phyloP scores from a whole-genome alignment of 2,888 invertebrate species.

The Pandemis corylana region DNA sequence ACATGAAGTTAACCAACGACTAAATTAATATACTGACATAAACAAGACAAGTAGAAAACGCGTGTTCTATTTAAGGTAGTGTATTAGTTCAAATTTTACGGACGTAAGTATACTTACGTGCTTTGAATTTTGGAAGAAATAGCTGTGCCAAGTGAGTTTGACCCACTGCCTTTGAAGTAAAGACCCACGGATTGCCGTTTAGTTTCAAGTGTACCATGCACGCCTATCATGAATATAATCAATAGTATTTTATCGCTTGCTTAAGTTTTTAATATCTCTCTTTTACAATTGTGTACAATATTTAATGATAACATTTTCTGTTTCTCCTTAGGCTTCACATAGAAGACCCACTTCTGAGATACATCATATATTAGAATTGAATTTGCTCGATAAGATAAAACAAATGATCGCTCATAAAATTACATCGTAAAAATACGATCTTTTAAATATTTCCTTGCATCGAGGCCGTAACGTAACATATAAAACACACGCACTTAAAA shows the following conservation, averaged over 20 bases:
- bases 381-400: conserved; percentile 1
- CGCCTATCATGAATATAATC: no score
- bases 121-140: no score
- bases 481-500: neutral
- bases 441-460: conserved; percentile 19
- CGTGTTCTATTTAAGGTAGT: neutral
- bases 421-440: conserved; percentile 7
- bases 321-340: neutral
- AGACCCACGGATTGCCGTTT: neutral
- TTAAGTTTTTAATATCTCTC: no score
- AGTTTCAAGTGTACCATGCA: neutral
- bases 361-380: neutral
- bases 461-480: neutral
- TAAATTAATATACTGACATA: conserved; percentile 18
- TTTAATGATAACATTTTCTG: neutral
- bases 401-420: neutral
- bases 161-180: no score
- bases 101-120: neutral
- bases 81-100: conserved; percentile 1
- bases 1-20: conserved; percentile 25
- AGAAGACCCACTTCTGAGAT: neutral
- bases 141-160: no score
- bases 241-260: no score
- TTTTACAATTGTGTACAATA: no score
- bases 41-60: neutral